Percentiles rank a stretch among this genome's conserved stretches.
Evolutionary conservation across 2,797 vertebrate genomes (phyloP).

Genomic region (Syngnathus acus): DNA sequence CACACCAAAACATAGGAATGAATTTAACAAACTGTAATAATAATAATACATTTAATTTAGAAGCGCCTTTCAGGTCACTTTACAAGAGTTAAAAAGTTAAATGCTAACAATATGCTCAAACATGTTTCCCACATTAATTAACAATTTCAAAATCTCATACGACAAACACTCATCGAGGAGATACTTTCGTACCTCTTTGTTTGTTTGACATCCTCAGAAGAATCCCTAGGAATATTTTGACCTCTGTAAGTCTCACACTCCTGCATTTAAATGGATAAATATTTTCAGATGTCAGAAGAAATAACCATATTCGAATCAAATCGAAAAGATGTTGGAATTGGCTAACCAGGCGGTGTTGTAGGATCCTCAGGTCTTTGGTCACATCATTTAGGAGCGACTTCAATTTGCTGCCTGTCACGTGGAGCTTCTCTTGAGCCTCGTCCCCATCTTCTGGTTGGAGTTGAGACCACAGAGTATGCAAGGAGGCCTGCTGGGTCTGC

Average conservation of each 20-base stretch:
- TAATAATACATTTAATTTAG: too few species aligned
- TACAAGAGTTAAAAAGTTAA: too few species aligned
- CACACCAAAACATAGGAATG: neutral
- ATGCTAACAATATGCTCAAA: too few species aligned
- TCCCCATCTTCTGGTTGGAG: slow-evolving; percentile 67
- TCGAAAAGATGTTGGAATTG: too few species aligned
- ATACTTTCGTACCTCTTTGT: slow-evolving; percentile 29
- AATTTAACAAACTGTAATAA: too few species aligned
- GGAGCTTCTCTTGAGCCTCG: slow-evolving; percentile 81
- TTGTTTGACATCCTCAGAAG: slow-evolving; percentile 1
- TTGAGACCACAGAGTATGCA: slow-evolving; percentile 76
- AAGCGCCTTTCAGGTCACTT: too few species aligned
- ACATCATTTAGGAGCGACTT: slow-evolving; percentile 73
- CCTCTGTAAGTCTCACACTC: neutral
- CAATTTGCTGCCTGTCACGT: slow-evolving; percentile 78
- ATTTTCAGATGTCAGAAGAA: neutral
- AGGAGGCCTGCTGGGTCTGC: slow-evolving; percentile 66
- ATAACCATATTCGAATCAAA: neutral
- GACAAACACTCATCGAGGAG: neutral
- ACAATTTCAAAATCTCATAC: too few species aligned
- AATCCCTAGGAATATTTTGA: slow-evolving; percentile 11
- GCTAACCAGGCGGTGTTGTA: slow-evolving; percentile 72
- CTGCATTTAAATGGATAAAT: slow-evolving; percentile 23
- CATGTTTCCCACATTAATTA: too few species aligned
- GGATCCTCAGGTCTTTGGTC: slow-evolving; percentile 64